These are phyloP conservation scores for Danio rerio DNA, from an alignment of 2,113 vertebrate genomes.

Conservation along the genomic window GRCz12tu NC_133193.1:18021001-18021500, in stretches of 20 bases:
- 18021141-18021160: slow-evolving; percentile 7
- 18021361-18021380: slow-evolving; percentile 48
- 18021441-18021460: slow-evolving; percentile 43
- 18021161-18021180: background rate
- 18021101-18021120: background rate
- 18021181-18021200: background rate
- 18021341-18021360: slow-evolving; percentile 48
- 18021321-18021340: slow-evolving; percentile 13
- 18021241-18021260: slow-evolving; percentile 30
- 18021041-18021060: background rate
- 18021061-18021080: background rate
- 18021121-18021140: slow-evolving; percentile 14
- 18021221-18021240: slow-evolving; percentile 5
- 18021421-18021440: slow-evolving; percentile 22
- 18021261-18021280: background rate
- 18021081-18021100: background rate
- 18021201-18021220: slow-evolving; percentile 9
- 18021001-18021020: too few species aligned
- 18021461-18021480: slow-evolving; percentile 15
- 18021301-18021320: slow-evolving; percentile 21
- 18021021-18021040: too few species aligned
- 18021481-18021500: slow-evolving; percentile 32
- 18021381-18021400: slow-evolving; percentile 23
- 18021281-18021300: slow-evolving; percentile 9
- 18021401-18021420: slow-evolving; percentile 31